Evolutionary conservation across 2,888 invertebrate genomes (phyloP).

Genomic region (Erpobdella octoculata): DNA sequence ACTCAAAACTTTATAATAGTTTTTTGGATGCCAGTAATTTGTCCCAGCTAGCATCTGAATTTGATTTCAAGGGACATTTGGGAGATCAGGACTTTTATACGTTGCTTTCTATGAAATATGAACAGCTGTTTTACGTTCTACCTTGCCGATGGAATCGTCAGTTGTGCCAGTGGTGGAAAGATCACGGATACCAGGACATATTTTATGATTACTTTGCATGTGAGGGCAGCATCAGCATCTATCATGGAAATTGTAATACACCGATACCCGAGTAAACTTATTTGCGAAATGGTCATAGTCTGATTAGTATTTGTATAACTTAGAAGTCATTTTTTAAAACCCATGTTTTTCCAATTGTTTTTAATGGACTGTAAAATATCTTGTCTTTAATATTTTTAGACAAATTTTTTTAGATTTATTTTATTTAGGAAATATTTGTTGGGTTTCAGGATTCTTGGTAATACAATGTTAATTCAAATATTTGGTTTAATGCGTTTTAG

Average conservation of each 20-base stretch:
- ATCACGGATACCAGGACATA: constrained; percentile 65
- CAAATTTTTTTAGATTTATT: too few relatives aligned
- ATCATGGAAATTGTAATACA: constrained; percentile 51
- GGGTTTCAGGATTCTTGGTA: too few relatives aligned
- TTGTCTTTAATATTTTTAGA: too few relatives aligned
- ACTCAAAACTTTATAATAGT: constrained; percentile 59
- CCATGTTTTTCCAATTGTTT: too few relatives aligned
- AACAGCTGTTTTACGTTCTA: constrained; percentile 64
- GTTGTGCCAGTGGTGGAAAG: constrained; percentile 72
- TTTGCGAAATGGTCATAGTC: not conserved
- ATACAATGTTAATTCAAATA: too few relatives aligned
- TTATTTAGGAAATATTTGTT: too few relatives aligned
- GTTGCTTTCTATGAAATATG: constrained; percentile 63
- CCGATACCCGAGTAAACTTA: constrained; percentile 41
- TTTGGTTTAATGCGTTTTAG: too few relatives aligned
- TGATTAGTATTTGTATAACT: not conserved
- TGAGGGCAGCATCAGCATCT: constrained; percentile 45
- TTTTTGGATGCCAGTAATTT: constrained; percentile 50
- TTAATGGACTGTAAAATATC: too few relatives aligned
- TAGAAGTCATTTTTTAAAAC: too few relatives aligned
- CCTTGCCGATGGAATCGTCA: constrained; percentile 75
- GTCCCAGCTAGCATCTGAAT: constrained; percentile 48
- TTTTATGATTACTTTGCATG: constrained; percentile 68
- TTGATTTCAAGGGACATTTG: constrained; percentile 58
- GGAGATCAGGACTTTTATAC: constrained; percentile 78